phyloP scores from a whole-genome alignment of 2,888 invertebrate species.

The Lathronympha strigana region DNA sequence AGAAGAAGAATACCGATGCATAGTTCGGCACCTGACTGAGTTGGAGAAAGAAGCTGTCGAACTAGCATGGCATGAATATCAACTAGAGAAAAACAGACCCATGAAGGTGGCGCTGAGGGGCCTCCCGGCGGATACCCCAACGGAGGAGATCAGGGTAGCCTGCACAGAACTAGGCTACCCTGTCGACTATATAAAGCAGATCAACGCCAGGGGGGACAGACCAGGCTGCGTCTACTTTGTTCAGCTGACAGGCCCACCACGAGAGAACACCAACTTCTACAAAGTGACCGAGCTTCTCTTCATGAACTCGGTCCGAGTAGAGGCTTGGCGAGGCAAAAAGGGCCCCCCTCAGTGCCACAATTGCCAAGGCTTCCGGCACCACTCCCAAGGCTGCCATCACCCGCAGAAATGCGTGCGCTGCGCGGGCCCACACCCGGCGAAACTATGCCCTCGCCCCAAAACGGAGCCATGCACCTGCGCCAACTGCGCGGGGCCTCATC shows the following conservation, averaged over 20 bases:
- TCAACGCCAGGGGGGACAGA: background rate
- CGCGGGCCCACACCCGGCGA: background rate
- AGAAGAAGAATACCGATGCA: background rate
- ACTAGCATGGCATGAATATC: background rate
- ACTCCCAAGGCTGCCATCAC: background rate
- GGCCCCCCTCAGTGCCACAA: background rate
- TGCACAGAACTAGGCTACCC: background rate
- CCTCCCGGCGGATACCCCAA: background rate
- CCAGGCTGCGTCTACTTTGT: background rate
- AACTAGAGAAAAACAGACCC: accelerated
- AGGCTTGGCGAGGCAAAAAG: background rate
- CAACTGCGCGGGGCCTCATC: background rate
- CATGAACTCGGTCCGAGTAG: background rate
- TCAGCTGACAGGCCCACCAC: background rate
- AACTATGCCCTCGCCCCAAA: background rate
- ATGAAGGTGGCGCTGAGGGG: constrained; percentile 3
- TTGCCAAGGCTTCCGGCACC: background rate
- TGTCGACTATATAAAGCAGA: background rate
- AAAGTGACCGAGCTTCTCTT: background rate
- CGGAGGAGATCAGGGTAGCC: background rate
- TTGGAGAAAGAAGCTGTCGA: background rate
- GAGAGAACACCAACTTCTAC: background rate
- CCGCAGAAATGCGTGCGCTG: constrained; percentile 6
- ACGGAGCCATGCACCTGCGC: background rate
- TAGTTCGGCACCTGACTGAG: background rate